These are phyloP conservation scores for Halcyon badia DNA, from an alignment of 2,797 vertebrate species.

Conservation along the genomic window DNA sequence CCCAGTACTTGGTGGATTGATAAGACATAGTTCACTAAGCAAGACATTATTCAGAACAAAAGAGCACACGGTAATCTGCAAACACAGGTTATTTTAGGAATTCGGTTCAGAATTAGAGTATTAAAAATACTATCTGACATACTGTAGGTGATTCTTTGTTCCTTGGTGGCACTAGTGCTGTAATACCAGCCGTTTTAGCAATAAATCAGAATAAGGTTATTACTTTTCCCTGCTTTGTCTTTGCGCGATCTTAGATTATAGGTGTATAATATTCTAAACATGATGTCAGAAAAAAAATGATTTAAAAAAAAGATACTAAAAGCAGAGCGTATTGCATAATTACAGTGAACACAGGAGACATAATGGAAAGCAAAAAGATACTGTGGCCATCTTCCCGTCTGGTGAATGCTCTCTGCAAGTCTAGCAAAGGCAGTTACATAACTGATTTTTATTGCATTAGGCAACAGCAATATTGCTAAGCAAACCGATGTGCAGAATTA, in stretches of 20 bases:
- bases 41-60: slow-evolving; percentile 69
- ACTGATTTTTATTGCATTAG: slow-evolving; percentile 70
- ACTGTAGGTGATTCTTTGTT: slow-evolving; percentile 54
- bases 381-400: not conserved
- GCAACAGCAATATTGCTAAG: slow-evolving; percentile 67
- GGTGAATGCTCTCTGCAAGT: slow-evolving; percentile 24
- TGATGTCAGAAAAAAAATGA: not conserved
- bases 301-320: not conserved
- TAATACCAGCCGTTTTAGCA: slow-evolving; percentile 22
- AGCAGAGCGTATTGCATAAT: not conserved
- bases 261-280: not conserved
- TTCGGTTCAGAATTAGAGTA: slow-evolving; percentile 40
- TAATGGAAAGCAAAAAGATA: slow-evolving; percentile 23
- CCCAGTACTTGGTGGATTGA: slow-evolving; percentile 53
- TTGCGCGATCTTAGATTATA: not conserved
- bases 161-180: not conserved
- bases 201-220: slow-evolving; percentile 9
- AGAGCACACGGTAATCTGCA: slow-evolving; percentile 44
- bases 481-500: slow-evolving; percentile 34
- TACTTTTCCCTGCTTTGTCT: not conserved
- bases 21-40: slow-evolving; percentile 61
- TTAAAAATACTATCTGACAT: slow-evolving; percentile 65
- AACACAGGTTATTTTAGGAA: slow-evolving; percentile 66
- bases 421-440: slow-evolving; percentile 68
- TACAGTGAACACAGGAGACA: not conserved